Evolutionary conservation across 2,888 invertebrate genomes (phyloP).

Genomic region (Apotomis turbidana): DNA sequence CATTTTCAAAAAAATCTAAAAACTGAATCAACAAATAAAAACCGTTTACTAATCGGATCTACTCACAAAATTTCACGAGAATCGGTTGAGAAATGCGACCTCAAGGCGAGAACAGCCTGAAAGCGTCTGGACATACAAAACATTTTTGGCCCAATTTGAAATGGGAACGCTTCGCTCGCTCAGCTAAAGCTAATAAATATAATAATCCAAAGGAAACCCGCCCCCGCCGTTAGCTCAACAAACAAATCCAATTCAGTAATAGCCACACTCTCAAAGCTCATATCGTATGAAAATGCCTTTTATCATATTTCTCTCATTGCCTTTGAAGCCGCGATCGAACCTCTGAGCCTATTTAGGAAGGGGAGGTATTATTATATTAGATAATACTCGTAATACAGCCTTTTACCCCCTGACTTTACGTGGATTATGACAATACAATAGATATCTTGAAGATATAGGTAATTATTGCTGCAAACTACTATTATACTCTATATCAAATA

Average conservation of each 20-base stretch:
- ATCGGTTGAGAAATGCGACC: no score
- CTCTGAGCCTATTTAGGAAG: slow-evolving; percentile 32
- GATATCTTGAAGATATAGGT: no score
- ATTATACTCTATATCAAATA: no score
- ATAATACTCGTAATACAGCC: not conserved
- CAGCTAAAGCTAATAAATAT: slow-evolving; percentile 35
- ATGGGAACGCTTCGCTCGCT: no score
- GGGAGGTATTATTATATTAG: slow-evolving; percentile 6
- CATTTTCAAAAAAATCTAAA: no score
- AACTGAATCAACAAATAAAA: no score
- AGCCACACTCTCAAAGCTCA: slow-evolving; percentile 51
- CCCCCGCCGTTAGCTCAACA: slow-evolving; percentile 43
- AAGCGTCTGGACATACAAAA: no score
- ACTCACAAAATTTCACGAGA: no score
- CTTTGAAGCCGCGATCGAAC: slow-evolving; percentile 31
- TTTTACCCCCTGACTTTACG: slow-evolving; percentile 6
- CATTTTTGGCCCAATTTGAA: no score
- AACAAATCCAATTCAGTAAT: slow-evolving; percentile 66
- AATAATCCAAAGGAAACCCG: slow-evolving; percentile 34
- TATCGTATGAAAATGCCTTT: slow-evolving; percentile 57
- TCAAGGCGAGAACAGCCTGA: no score
- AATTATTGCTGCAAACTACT: no score
- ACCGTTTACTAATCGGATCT: no score
- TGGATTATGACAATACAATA: not conserved
- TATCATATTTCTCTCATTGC: slow-evolving; percentile 52